phyloP scores from a whole-genome alignment of 2,888 invertebrate species.

The Apamea monoglypha region DNA sequence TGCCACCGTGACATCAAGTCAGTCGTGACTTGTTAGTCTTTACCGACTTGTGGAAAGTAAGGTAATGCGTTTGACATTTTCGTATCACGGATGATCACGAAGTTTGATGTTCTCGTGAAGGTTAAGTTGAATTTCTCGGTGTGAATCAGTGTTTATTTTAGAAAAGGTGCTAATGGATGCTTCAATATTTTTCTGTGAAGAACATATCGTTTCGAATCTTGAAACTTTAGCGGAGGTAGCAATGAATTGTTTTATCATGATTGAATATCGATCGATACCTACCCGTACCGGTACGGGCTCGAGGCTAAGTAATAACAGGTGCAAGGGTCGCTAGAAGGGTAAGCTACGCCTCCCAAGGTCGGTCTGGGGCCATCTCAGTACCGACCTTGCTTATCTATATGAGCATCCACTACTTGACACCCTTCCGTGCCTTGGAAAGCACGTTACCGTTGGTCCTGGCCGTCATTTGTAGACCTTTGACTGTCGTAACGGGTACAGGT shows the following conservation, averaged over 20 bases:
- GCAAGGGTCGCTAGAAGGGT: neutral
- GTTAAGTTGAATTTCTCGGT: constrained; percentile 30
- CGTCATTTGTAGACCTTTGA: neutral
- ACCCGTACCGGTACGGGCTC: neutral
- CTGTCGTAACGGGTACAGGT: neutral
- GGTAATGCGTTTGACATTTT: constrained; percentile 83
- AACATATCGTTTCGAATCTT: neutral
- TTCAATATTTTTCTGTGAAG: neutral
- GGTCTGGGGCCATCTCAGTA: neutral
- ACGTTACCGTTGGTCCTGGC: neutral
- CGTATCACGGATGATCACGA: constrained; percentile 60
- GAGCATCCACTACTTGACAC: neutral
- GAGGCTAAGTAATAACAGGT: neutral
- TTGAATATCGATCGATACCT: neutral
- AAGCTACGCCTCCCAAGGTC: neutral
- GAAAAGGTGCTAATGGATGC: neutral
- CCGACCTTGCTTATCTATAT: neutral
- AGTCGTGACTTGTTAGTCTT: constrained; percentile 73
- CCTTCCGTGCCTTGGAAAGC: neutral
- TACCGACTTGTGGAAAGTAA: constrained; percentile 69
- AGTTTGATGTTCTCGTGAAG: constrained; percentile 35
- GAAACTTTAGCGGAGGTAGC: neutral
- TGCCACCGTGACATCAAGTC: constrained; percentile 65
- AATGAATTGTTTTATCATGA: neutral
- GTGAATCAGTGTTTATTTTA: constrained; percentile 14